phyloP scores from a whole-genome alignment of 1,140 invertebrate genomes.

The Ephestia elutella region DNA sequence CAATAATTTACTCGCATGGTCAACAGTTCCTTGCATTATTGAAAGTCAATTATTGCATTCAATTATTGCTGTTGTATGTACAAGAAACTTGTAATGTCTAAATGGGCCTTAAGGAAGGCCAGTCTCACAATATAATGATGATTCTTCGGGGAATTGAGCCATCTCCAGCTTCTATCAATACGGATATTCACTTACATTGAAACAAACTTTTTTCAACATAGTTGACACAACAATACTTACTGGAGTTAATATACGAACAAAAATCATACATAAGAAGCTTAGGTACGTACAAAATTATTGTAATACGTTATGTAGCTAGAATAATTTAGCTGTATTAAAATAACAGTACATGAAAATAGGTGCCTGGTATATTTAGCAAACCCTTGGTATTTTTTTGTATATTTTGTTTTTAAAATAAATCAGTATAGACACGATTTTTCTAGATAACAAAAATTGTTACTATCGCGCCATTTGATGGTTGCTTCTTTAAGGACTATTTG shows the following conservation, averaged over 20 bases:
- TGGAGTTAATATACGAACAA: neutral
- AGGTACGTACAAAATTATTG: slow-evolving; percentile 63
- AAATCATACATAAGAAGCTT: slow-evolving; percentile 54
- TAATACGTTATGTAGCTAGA: slow-evolving; percentile 63
- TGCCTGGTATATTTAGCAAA: slow-evolving; percentile 8
- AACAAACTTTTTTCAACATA: no score
- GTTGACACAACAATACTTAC: no score
- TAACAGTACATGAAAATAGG: slow-evolving; percentile 12
- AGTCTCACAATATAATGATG: no score
- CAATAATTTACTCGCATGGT: no score
- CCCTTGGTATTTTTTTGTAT: slow-evolving; percentile 19
- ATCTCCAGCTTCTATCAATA: no score
- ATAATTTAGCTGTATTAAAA: slow-evolving; percentile 55
- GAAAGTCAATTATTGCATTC: no score
- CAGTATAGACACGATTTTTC: slow-evolving; percentile 2
- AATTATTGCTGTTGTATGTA: no score
- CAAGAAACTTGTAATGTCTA: no score
- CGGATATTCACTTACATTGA: no score
- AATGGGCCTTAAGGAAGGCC: no score
- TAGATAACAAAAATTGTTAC: slow-evolving; percentile 35
- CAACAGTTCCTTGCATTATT: no score
- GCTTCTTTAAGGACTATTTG: slow-evolving; percentile 52
- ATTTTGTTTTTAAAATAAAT: slow-evolving; percentile 18
- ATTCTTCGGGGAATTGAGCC: no score
- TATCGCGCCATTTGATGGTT: slow-evolving; percentile 59